Conservation (phyloP, 2,888 invertebrate genomes). For the Brachyopa scutellaris region DNA sequence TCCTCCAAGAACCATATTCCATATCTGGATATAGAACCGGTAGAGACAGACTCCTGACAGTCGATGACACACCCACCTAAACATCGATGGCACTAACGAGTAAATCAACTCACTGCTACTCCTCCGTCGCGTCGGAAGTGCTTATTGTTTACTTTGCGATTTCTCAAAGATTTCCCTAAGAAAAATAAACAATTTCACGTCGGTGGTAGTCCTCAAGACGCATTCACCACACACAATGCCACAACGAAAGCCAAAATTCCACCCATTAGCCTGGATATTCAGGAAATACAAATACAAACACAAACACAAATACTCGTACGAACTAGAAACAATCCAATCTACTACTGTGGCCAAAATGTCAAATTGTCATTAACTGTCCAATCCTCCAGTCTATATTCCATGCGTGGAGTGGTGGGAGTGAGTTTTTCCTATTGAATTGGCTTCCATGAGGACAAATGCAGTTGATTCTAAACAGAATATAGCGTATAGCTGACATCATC, state of each 20-base stretch:
- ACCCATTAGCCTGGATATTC: constrained; percentile 52
- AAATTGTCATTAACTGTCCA: constrained; percentile 62
- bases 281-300: constrained; percentile 50
- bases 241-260: constrained; percentile 45
- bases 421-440: neutral
- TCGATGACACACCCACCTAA: constrained; percentile 26
- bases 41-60: constrained; percentile 49
- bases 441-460: no score
- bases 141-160: constrained; percentile 61
- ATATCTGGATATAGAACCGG: constrained; percentile 32
- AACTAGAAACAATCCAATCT: neutral
- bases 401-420: no score
- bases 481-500: constrained; percentile 64
- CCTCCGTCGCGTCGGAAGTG: neutral
- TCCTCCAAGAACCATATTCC: neutral
- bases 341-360: constrained; percentile 43
- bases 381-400: neutral
- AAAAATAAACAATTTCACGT: constrained; percentile 50
- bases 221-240: constrained; percentile 8
- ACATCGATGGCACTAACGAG: constrained; percentile 5
- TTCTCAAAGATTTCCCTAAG: constrained; percentile 36
- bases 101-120: neutral
- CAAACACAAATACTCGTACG: neutral
- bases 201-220: neutral
- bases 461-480: constrained; percentile 47